Evolutionary conservation across 2,888 invertebrate genomes (phyloP).

Genomic region (Rhimphoctona megacephalus): DNA sequence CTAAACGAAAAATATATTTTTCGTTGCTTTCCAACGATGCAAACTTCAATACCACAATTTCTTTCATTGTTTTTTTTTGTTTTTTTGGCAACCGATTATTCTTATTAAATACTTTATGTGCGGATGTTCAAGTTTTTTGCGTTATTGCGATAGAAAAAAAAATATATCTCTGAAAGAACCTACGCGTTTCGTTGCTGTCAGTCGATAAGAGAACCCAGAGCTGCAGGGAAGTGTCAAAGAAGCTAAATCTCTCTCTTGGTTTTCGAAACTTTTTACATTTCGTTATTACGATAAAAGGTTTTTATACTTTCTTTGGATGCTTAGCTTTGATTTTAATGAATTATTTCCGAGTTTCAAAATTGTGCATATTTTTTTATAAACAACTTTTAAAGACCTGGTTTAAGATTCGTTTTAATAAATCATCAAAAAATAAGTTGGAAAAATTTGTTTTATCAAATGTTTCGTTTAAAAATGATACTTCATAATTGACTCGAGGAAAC

Average conservation of each 20-base stretch:
- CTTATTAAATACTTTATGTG: background rate
- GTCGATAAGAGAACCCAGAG: conserved; percentile 7
- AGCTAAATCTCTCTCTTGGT: background rate
- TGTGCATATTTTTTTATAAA: background rate
- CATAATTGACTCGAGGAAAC: background rate
- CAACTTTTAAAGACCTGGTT: background rate
- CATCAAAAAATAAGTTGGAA: background rate
- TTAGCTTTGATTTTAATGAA: background rate
- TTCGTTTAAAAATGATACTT: background rate
- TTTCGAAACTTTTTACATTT: background rate
- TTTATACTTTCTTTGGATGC: background rate
- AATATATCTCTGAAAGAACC: conserved; percentile 6
- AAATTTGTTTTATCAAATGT: background rate
- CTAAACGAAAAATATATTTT: too few species aligned
- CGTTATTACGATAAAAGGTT: background rate
- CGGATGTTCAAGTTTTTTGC: background rate
- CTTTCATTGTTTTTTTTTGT: background rate
- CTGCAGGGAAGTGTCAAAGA: conserved; percentile 3
- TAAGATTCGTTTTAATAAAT: background rate
- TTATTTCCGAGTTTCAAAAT: background rate
- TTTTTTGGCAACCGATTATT: background rate
- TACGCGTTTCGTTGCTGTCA: conserved; percentile 14
- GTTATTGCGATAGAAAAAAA: conserved; percentile 33
- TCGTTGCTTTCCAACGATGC: too few species aligned
- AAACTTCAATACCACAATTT: too few species aligned